Conservation (phyloP, 1,140 invertebrate genomes). For the Apis cerana region DNA sequence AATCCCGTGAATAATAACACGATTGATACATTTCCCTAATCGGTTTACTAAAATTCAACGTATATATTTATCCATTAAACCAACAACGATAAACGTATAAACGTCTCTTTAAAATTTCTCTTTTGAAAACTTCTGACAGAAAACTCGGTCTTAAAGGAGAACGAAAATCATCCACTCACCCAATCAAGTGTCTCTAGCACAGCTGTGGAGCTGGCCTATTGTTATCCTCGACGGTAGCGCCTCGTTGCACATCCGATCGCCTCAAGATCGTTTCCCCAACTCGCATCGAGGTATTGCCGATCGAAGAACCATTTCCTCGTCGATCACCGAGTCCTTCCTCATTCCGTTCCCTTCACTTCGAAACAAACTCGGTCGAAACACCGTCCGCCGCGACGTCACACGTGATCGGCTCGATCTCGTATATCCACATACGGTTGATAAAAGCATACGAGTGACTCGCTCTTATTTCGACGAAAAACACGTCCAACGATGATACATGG, state of each 20-base stretch:
- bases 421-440: neutral
- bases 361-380: neutral
- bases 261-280: slow-evolving; percentile 48
- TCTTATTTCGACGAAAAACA: neutral
- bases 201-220: slow-evolving; percentile 9
- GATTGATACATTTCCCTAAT: no score
- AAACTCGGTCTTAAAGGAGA: no score
- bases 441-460: neutral
- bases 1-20: neutral
- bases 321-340: slow-evolving; percentile 24
- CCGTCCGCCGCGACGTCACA: slow-evolving; percentile 19
- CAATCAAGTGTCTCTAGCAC: slow-evolving; percentile 24
- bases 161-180: slow-evolving; percentile 38
- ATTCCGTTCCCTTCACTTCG: slow-evolving; percentile 7
- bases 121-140: no score
- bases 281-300: neutral
- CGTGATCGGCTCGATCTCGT: slow-evolving; percentile 2
- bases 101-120: no score
- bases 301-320: neutral
- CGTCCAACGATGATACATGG: neutral
- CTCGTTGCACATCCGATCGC: slow-evolving; percentile 55
- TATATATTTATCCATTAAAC: neutral
- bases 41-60: no score
- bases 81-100: neutral
- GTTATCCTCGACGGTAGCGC: slow-evolving; percentile 53